A percentile compares a stretch with the other conserved stretches of the same genome.
phyloP scores from a whole-genome alignment of 2,888 invertebrate species.

The Chaetoderma sp. region DNA sequence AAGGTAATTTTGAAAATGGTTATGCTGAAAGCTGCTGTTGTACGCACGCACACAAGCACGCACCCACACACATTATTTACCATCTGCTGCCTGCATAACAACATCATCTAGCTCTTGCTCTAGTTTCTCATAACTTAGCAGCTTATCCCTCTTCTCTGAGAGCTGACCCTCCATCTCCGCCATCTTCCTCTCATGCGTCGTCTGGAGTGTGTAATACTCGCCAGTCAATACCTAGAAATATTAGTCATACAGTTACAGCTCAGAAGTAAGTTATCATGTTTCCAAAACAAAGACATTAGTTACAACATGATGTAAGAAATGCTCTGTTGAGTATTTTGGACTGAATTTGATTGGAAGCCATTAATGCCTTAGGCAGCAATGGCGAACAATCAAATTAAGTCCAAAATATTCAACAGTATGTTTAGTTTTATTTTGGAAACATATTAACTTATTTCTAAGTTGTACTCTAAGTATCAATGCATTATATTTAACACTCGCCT shows the following conservation, averaged over 20 bases:
- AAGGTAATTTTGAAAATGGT: background rate
- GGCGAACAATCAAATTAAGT: no score
- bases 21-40: background rate
- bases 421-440: no score
- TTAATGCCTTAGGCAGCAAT: no score
- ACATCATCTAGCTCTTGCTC: constrained; percentile 69
- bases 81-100: constrained; percentile 69
- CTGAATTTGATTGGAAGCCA: no score
- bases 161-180: constrained; percentile 62
- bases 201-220: constrained; percentile 67
- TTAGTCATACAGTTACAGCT: background rate
- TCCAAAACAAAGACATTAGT: no score
- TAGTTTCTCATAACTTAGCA: constrained; percentile 66
- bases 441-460: no score
- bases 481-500: no score
- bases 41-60: background rate
- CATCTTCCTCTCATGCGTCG: constrained; percentile 56
- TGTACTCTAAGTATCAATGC: no score
- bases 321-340: no score
- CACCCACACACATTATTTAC: constrained; percentile 37
- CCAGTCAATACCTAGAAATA: constrained; percentile 60
- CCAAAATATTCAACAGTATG: no score
- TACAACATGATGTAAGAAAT: no score
- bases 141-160: constrained; percentile 56
- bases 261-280: no score